Evolutionary conservation across 2,888 invertebrate species (phyloP).

Genomic region (Gerris lacustris): DNA sequence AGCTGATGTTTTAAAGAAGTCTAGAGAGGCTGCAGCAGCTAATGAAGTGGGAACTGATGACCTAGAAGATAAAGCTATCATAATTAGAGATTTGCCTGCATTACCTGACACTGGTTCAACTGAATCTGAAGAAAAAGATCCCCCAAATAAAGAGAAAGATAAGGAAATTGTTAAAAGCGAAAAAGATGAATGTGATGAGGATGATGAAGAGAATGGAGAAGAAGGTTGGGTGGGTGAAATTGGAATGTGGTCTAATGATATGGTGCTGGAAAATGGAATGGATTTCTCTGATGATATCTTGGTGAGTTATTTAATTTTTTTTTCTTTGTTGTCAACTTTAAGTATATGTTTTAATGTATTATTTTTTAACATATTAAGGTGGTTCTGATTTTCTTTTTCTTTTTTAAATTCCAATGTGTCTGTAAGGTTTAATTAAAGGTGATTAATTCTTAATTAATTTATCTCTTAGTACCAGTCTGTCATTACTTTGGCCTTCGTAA

Average conservation of each 20-base stretch:
- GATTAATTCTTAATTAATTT: too few species aligned
- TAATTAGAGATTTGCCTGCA: constrained; percentile 28
- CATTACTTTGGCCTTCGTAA: too few species aligned
- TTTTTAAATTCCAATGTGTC: too few species aligned
- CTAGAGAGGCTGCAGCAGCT: constrained; percentile 36
- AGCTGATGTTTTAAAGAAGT: constrained; percentile 63
- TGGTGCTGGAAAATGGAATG: constrained; percentile 44
- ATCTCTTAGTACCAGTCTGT: too few species aligned
- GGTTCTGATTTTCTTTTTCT: too few species aligned
- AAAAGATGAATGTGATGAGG: constrained; percentile 26
- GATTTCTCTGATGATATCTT: too few species aligned
- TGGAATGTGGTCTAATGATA: constrained; percentile 84
- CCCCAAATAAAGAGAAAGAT: constrained; percentile 24
- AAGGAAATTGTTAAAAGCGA: constrained; percentile 36
- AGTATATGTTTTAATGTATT: too few species aligned
- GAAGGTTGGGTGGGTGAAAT: constrained; percentile 55
- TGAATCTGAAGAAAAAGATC: constrained; percentile 32
- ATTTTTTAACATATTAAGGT: too few species aligned
- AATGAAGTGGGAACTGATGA: constrained; percentile 29
- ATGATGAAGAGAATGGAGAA: constrained; percentile 30
- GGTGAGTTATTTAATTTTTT: too few species aligned
- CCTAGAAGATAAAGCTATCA: constrained; percentile 35
- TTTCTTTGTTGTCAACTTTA: too few species aligned
- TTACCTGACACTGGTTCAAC: constrained; percentile 16
- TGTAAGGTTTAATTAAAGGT: too few species aligned